Conservation (phyloP, 2,113 vertebrate genomes). For the Cinclus cinclus region DNA sequence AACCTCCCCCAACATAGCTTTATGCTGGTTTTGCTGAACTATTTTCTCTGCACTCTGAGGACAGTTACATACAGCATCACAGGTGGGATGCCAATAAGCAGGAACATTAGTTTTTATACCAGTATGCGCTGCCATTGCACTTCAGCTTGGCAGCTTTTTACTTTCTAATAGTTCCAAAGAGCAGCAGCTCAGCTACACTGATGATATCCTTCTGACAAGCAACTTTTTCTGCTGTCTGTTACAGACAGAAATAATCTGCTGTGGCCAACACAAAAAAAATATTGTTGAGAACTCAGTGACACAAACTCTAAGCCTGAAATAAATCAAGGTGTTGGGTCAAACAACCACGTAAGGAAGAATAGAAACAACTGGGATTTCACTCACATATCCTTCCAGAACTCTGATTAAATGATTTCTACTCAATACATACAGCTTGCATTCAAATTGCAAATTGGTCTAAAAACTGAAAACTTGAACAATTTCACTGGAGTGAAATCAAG, state of each 20-base stretch:
- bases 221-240: not conserved
- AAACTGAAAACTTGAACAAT: not conserved
- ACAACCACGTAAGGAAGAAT: not conserved
- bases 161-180: not conserved
- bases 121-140: not conserved
- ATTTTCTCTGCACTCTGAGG: not conserved
- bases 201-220: not conserved
- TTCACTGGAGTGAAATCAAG: not conserved
- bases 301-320: not conserved
- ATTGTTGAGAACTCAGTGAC: not conserved
- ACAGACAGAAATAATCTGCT: not conserved
- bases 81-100: not conserved
- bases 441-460: not conserved
- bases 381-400: not conserved
- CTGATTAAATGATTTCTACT: not conserved
- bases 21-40: not conserved
- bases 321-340: not conserved
- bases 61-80: not conserved
- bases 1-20: not conserved
- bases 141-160: not conserved
- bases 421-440: not conserved
- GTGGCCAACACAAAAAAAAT: not conserved
- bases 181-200: not conserved
- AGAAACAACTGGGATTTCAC: not conserved
- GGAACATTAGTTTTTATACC: not conserved